Evolutionary conservation across 2,113 vertebrate genomes (phyloP).

Genomic region (Merops nubicus): DNA sequence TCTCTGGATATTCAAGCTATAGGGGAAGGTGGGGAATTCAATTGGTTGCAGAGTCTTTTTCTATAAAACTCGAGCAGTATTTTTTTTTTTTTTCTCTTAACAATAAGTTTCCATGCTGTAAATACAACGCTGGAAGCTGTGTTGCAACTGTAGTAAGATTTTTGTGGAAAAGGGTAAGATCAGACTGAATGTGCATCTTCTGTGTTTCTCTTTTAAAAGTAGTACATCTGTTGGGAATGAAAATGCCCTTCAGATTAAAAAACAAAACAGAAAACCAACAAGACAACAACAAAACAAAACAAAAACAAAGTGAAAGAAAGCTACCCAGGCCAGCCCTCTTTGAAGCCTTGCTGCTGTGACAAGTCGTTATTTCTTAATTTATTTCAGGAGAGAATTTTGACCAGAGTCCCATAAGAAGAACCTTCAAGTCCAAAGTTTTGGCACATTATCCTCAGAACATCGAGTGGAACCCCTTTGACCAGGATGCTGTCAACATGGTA

Average conservation of each 20-base stretch:
- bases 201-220: not conserved
- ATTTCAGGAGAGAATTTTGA: constrained; percentile 93
- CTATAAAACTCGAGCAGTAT: not conserved
- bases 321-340: not conserved
- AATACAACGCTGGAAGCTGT: not conserved
- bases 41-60: not conserved
- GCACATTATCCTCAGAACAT: constrained; percentile 95
- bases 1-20: not conserved
- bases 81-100: not conserved
- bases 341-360: not conserved
- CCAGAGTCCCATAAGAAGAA: constrained; percentile 93
- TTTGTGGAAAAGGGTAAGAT: not conserved
- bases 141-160: not conserved
- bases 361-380: constrained; percentile 29
- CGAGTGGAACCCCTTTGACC: constrained; percentile 94
- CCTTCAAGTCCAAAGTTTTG: constrained; percentile 96
- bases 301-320: not conserved
- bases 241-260: not conserved
- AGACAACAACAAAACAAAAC: too few relatives aligned
- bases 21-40: not conserved
- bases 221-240: not conserved
- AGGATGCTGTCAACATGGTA: constrained; percentile 97
- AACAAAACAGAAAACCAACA: too few relatives aligned
- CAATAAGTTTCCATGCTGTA: not conserved
- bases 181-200: not conserved